Percentiles rank a stretch among this genome's conserved stretches.
Evolutionary conservation across 2,113 vertebrate genomes (phyloP).

Genomic region (Saccopteryx leptura): DNA sequence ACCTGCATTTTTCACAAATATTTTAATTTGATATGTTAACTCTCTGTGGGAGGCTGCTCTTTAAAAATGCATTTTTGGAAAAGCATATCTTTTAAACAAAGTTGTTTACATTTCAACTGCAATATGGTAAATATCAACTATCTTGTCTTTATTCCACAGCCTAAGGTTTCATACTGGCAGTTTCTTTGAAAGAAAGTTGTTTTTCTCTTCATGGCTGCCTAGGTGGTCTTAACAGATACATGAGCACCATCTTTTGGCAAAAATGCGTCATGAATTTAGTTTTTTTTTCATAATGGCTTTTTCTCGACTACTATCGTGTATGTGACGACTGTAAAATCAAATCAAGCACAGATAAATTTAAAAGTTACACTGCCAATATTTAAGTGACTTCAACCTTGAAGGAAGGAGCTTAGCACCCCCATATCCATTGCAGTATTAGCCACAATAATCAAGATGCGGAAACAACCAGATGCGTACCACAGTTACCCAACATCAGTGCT

Average conservation of each 20-base stretch:
- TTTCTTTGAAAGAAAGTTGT: not conserved
- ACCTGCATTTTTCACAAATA: conserved; percentile 46
- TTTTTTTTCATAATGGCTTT: not conserved
- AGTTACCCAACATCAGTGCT: not conserved
- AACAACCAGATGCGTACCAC: no score
- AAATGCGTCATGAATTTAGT: conserved; percentile 41
- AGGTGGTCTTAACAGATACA: conserved; percentile 35
- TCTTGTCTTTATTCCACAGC: conserved; percentile 68
- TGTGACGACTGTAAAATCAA: not conserved
- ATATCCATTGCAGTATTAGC: no score
- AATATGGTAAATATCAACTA: conserved; percentile 75
- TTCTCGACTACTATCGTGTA: not conserved
- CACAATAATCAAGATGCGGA: not conserved
- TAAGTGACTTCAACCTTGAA: conserved; percentile 4
- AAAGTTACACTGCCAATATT: not conserved
- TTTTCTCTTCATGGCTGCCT: not conserved
- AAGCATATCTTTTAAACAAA: conserved; percentile 78
- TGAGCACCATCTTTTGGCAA: conserved; percentile 87
- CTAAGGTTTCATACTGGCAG: conserved; percentile 8
- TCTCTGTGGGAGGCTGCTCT: conserved; percentile 73
- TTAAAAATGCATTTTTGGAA: conserved; percentile 82
- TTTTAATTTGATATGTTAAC: conserved; percentile 79
- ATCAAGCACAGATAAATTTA: not conserved
- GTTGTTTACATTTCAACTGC: conserved; percentile 82
- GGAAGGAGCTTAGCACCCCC: not conserved